Evolutionary conservation across 1,140 invertebrate species (phyloP), one percentile per base, ranked within the genome.

Genomic region (Caerostris darwini): DNA sequence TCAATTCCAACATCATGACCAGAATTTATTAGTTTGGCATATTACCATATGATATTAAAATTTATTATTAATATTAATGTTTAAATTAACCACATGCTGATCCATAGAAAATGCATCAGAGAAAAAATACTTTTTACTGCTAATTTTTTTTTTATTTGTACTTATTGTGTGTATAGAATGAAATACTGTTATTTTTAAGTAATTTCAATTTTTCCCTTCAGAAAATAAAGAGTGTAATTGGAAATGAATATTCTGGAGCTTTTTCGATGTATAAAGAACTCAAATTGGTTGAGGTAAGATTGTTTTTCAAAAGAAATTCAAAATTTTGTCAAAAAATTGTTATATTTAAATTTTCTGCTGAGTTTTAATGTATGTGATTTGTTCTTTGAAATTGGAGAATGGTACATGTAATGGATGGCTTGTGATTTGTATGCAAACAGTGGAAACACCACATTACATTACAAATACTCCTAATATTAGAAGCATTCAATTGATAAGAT

Each of bases 261-360:
- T 91, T 81, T 81, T 58, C 34, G 14, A 34, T 81, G 5, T 91
- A 34, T 50, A 91, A 81, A 59, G 89, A 91, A 81, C 8, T 91
- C 54, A 58, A 91, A 54, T 67, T 91, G 7, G 58, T 91, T 81
- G 71, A 81, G 54, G 89, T 91, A 82, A 91, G 17, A 34, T 71
- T 53, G 53, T n/a, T 82, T 82, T 50, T 12, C 50, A 14, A 14
- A 10, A 4, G 7, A 14, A n/a, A 14, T 3, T n/a, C 64, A 67
- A 5, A 64, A 67, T 67, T 67, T 4, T 67, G 3, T 67, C n/a
- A n/a, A 67, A 12, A 67, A n/a, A 67, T 50, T 19, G 8, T 53
- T 34, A 82, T 82, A 34, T 14, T 82, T 12, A n/a, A 82, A 34
- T 50, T 82, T n/a, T 7, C 14, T 82, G 8, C 17, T 83, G 17